phyloP scores from a whole-genome alignment of 2,888 invertebrate species.

The Drosophila diplacantha region DNA sequence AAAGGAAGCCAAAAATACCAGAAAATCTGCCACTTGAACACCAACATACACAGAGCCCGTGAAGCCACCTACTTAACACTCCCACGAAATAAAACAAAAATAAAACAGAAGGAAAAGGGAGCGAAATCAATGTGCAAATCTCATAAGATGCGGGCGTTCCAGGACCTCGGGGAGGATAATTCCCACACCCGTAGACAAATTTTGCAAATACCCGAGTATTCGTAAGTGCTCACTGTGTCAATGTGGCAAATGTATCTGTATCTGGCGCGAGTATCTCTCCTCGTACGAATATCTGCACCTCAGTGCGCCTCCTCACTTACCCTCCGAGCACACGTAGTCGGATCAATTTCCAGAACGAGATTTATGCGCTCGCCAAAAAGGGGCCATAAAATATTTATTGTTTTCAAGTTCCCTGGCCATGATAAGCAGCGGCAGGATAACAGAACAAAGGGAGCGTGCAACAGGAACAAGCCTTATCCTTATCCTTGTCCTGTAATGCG shows the following conservation, averaged over 20 bases:
- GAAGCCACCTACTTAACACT: conserved; percentile 32
- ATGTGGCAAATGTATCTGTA: conserved; percentile 40
- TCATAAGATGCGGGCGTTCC: conserved; percentile 36
- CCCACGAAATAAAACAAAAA: conserved; percentile 2
- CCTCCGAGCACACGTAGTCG: conserved; percentile 28
- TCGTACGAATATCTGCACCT: conserved; percentile 21
- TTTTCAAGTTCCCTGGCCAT: conserved; percentile 58
- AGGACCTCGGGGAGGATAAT: conserved; percentile 16
- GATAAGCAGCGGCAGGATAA: conserved; percentile 51
- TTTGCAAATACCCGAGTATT: conserved; percentile 24
- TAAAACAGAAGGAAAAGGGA: conserved; percentile 1
- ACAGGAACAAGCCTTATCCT: conserved; percentile 35
- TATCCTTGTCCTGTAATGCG: conserved; percentile 32
- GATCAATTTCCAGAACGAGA: conserved; percentile 65
- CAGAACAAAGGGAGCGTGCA: conserved; percentile 37
- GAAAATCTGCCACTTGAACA: conserved; percentile 31
- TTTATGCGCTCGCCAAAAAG: conserved; percentile 61
- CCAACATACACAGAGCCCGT: neutral
- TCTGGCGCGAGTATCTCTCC: conserved; percentile 4
- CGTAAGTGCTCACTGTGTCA: conserved; percentile 36
- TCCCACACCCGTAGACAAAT: conserved; percentile 35
- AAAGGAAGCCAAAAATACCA: conserved; percentile 15
- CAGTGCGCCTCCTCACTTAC: conserved; percentile 5
- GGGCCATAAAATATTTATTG: conserved; percentile 69
- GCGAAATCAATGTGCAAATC: conserved; percentile 40